phyloP scores from a whole-genome alignment of 2,113 vertebrate genomes.

The Podarcis raffonei region DNA sequence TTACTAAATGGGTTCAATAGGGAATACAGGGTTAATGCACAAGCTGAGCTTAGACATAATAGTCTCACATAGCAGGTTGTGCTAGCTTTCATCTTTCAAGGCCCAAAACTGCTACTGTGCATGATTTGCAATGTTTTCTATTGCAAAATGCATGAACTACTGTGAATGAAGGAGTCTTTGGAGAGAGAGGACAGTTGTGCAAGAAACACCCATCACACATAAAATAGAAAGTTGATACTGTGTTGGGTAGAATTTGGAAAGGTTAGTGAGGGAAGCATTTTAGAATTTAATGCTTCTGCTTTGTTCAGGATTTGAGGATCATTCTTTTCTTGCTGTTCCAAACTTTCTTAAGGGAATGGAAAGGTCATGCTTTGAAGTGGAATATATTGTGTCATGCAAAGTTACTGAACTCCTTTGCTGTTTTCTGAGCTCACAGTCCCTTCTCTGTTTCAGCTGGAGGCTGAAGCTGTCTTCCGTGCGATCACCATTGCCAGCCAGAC shows the following conservation, averaged over 20 bases:
- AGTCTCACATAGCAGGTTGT: background rate
- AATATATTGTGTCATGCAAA: accelerated
- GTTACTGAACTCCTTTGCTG: background rate
- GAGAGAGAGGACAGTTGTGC: background rate
- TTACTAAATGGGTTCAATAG: background rate
- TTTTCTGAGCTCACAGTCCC: background rate
- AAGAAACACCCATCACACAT: background rate
- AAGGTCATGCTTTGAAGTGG: background rate
- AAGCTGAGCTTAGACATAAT: background rate
- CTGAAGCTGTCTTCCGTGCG: slow-evolving; percentile 95
- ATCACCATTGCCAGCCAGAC: slow-evolving; percentile 97
- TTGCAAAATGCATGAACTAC: background rate
- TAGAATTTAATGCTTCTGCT: background rate
- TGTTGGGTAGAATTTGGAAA: background rate
- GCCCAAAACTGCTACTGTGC: background rate
- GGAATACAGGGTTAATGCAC: background rate
- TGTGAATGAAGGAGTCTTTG: background rate
- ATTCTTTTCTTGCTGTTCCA: background rate
- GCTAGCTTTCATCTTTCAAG: background rate
- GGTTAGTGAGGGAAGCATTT: background rate
- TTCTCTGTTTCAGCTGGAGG: slow-evolving; percentile 86
- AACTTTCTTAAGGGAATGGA: background rate
- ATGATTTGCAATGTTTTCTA: background rate
- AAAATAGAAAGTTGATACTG: background rate
- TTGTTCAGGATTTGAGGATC: background rate